phyloP scores from a whole-genome alignment of 2,797 vertebrate species.

The Molothrus ater region DNA sequence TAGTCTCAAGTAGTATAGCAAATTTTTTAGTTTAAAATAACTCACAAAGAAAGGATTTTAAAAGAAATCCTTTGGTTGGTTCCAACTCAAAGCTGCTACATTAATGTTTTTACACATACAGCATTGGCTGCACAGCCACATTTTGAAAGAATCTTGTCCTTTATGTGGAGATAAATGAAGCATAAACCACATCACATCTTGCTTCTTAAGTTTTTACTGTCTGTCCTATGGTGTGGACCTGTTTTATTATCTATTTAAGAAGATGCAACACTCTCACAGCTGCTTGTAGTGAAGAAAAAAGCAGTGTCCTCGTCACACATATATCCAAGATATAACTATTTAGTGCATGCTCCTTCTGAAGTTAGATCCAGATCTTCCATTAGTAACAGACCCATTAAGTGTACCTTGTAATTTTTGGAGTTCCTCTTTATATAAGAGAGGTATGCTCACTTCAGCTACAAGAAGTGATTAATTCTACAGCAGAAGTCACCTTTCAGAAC shows the following conservation, averaged over 20 bases:
- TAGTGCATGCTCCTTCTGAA: background rate
- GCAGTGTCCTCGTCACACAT: background rate
- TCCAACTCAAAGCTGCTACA: background rate
- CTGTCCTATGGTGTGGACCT: background rate
- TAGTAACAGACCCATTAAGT: background rate
- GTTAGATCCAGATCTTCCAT: background rate
- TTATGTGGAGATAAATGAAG: background rate
- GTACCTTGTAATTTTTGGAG: background rate
- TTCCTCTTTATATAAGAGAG: background rate
- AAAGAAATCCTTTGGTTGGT: background rate
- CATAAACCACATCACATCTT: background rate
- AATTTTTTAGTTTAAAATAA: background rate
- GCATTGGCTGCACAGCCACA: rapidly evolving
- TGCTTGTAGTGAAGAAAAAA: background rate
- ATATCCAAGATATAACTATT: background rate
- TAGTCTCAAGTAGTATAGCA: background rate
- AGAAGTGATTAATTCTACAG: background rate
- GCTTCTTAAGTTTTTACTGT: background rate
- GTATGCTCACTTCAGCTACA: background rate
- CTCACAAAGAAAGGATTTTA: background rate
- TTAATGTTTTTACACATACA: background rate
- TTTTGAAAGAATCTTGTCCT: background rate
- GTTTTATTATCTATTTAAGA: background rate
- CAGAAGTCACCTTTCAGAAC: background rate
- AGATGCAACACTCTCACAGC: background rate